A percentile compares a stretch with the other conserved stretches of the same genome.
phyloP scores from a whole-genome alignment of 53 echinoderm and acorn worm genomes.

The Patiria pectinifera region DNA sequence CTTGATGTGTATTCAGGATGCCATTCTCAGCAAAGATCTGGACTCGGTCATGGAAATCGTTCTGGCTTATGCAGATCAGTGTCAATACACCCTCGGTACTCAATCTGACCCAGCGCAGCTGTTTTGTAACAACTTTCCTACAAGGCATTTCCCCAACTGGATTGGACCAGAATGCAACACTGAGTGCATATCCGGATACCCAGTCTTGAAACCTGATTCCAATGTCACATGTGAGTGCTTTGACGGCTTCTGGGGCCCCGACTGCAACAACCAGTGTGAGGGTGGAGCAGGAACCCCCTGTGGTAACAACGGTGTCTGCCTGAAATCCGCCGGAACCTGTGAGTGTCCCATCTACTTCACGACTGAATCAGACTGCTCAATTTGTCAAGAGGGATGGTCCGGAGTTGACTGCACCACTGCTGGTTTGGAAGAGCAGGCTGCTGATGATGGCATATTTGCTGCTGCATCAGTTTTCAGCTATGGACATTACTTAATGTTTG shows the following conservation, averaged over 20 bases:
- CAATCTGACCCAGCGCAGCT: slow-evolving; percentile 65
- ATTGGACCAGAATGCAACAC: slow-evolving; percentile 74
- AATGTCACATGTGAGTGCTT: slow-evolving; percentile 71
- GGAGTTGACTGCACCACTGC: slow-evolving; percentile 78
- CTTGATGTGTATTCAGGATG: slow-evolving; percentile 73
- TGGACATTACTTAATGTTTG: slow-evolving; percentile 81
- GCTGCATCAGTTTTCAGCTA: slow-evolving; percentile 80
- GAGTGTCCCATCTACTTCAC: slow-evolving; percentile 73
- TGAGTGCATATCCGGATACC: slow-evolving; percentile 73
- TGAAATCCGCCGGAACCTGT: slow-evolving; percentile 62
- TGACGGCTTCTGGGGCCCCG: slow-evolving; percentile 77
- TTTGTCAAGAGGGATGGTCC: slow-evolving; percentile 75
- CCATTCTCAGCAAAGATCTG: slow-evolving; percentile 38
- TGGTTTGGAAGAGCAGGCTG: slow-evolving; percentile 25
- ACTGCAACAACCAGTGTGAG: slow-evolving; percentile 72
- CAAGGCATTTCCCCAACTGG: slow-evolving; percentile 82
- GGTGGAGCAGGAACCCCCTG: slow-evolving; percentile 81
- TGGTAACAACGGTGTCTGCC: slow-evolving; percentile 76
- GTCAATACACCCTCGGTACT: slow-evolving; percentile 50
- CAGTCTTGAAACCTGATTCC: background rate
- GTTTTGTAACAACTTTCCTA: slow-evolving; percentile 69
- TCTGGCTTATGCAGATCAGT: slow-evolving; percentile 81
- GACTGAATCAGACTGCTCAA: slow-evolving; percentile 61
- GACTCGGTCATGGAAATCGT: slow-evolving; percentile 73
- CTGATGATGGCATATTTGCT: slow-evolving; percentile 37